Evolutionary conservation across 2,888 invertebrate genomes (phyloP).

Genomic region (Buathra laborator): DNA sequence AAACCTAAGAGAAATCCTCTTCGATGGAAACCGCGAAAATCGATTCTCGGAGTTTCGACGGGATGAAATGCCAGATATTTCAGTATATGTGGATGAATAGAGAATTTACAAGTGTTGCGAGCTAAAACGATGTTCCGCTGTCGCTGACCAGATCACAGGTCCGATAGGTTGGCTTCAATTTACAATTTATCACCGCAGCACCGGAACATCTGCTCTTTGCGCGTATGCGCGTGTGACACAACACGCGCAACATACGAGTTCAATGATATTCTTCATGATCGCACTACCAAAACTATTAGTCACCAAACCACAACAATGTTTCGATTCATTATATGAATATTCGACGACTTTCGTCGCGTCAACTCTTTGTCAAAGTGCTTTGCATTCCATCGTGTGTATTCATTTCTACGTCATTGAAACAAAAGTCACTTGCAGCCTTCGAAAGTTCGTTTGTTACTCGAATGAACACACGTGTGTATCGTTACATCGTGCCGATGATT

Average conservation of each 20-base stretch:
- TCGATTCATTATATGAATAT: too few species aligned
- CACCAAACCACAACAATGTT: too few species aligned
- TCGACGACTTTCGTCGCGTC: too few species aligned
- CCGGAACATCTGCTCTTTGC: too few species aligned
- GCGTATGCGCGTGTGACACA: too few species aligned
- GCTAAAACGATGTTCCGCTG: neutral
- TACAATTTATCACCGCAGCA: neutral
- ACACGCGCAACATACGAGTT: too few species aligned
- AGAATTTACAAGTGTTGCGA: neutral
- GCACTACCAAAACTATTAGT: too few species aligned
- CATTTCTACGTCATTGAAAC: neutral
- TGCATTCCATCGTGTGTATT: neutral
- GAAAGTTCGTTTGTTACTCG: neutral
- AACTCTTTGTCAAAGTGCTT: too few species aligned
- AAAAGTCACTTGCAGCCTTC: neutral
- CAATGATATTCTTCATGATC: too few species aligned
- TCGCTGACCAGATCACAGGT: neutral
- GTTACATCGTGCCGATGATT: neutral
- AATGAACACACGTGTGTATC: neutral
- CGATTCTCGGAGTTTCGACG: neutral
- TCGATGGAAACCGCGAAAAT: conserved; percentile 1
- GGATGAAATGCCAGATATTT: neutral
- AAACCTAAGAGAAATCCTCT: neutral
- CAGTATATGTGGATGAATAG: neutral
- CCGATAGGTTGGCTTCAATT: neutral